Base-by-base conservation (phyloP, 2,113 vertebrate species). In the Xiphias gladius region DNA sequence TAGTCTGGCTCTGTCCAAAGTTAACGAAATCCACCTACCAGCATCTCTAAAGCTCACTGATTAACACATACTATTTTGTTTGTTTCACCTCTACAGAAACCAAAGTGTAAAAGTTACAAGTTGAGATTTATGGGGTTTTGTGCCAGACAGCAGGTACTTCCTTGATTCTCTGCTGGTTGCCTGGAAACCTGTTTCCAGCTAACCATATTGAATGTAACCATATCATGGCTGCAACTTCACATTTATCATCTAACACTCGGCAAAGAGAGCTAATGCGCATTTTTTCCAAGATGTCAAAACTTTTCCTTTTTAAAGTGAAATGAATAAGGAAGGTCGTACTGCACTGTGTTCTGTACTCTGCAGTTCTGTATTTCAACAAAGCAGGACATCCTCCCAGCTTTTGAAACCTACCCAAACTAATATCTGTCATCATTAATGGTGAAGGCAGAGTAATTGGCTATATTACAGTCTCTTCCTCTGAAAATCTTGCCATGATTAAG, bases 401-500 rank as follows among this genome's bases (percentile, higher is more conserved):
- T 46, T 55, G 30, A 26, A 39, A 14, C 46, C 61, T 82, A n/a
- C 68, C 76, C 35, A 73, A 85, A 82, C 70, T 79, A 86, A 83
- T 91, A 74, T 87, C 72, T 82, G 85, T 59, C 76, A 86, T 76
- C 3, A 39, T 63, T 86, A 84, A 83, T 32, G 35, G 62, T 66
- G 61, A 72, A 61, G 59, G 58, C 73, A 69, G 82, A 85, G 55
- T 90, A 86, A 90, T 88, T 91, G 79, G 62, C 66, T 81, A 46
- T 85, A 88, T 91, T 87, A 86, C 28, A 69, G 32, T 72, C 24
- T 78, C 76, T 61, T 81, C 89, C 84, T 88, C 72, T 71, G 89
- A 92, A 86, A 90, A 80, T 85, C 55, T 48, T 41, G 76, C 55
- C 67, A 76, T 80, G 76, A 91, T 90, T 87, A 91, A 73, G 73